Evolutionary conservation across 2,113 vertebrate genomes (phyloP), one percentile per base, ranked within the genome.

Genomic region (Hydrolagus affinis): DNA sequence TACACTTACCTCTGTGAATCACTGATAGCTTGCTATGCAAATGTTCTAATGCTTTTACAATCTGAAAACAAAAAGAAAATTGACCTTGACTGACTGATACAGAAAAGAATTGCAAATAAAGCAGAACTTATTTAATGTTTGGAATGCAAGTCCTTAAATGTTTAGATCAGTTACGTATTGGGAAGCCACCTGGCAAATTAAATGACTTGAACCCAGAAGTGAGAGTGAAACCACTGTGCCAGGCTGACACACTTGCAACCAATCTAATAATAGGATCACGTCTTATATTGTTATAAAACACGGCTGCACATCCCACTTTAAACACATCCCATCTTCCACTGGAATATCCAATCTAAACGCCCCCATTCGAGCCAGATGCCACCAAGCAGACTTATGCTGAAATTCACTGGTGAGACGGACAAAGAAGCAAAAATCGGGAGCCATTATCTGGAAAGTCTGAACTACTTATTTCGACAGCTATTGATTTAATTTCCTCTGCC

Each of bases 11-110:
- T 94, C 94, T 91, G 66, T 95, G 94, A 86, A 95, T 95, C 72
- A 95, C 94, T 0, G 94, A 94, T 15, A 95, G 90, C 89, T 95
- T 95, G 88, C 94, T 95, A 86, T 95, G 94, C 87, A 95, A 90
- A 70, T 95, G 94, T 85, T 95, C 94, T 89, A 95, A 89, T 1
- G 94, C 94, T 87, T 93, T 90, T 73, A 95, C 93, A 28, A 95
- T 90, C 93, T 95, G 30, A 8, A 0, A 76, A 25, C 11, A 85
- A 70, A 89, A 28, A 59, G 32, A 69, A 83, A 83, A 66, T 25
- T 64, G 28, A 83, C 62, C 10, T 62, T 66, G 4, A 78, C 17
- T 32, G 14, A 66, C 28, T 11, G 28, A 44, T 44, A 44, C 44
- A 44, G 6, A 44, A 44, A n/a, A 44, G 6, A 44, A 44, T 6